Percentiles rank a stretch among this genome's conserved stretches.
Conservation (phyloP, 2,888 invertebrate species). For the Spodoptera littoralis region DNA sequence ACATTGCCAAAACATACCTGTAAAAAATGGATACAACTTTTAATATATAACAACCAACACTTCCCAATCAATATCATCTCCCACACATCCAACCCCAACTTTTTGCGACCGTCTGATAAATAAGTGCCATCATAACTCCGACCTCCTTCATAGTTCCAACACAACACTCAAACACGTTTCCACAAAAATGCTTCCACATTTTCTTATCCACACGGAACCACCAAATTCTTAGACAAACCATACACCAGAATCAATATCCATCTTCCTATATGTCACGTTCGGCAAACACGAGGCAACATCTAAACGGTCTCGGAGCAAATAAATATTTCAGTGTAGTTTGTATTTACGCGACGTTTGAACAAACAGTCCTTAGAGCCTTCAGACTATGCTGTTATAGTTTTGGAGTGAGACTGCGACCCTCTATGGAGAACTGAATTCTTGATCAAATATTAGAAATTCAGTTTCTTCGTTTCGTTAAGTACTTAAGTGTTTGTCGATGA, state of each 20-base stretch:
- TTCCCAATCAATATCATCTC: not conserved
- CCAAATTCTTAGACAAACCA: constrained; percentile 59
- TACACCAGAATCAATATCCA: constrained; percentile 59
- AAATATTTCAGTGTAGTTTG: constrained; percentile 66
- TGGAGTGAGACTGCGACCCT: constrained; percentile 25
- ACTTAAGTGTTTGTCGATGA: no score
- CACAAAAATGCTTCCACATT: constrained; percentile 51
- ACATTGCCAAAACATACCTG: no score
- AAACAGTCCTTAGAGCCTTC: constrained; percentile 47
- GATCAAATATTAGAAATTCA: constrained; percentile 17
- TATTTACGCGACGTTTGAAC: constrained; percentile 64
- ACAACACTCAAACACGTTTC: constrained; percentile 48
- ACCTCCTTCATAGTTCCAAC: constrained; percentile 43
- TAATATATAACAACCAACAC: no score
- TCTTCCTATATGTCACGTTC: constrained; percentile 67
- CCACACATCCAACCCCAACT: not conserved
- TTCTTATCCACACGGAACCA: constrained; percentile 47
- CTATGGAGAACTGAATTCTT: constrained; percentile 31
- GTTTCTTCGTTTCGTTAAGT: not conserved
- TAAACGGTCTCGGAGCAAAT: constrained; percentile 63
- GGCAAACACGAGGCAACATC: constrained; percentile 62
- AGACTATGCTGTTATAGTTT: constrained; percentile 51
- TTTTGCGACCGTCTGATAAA: constrained; percentile 26
- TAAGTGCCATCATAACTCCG: constrained; percentile 34
- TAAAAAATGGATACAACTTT: no score